These are phyloP conservation scores for Calliopsis andreniformis DNA, from an alignment of 1,140 invertebrate genomes.

Conservation along the genomic window DNA sequence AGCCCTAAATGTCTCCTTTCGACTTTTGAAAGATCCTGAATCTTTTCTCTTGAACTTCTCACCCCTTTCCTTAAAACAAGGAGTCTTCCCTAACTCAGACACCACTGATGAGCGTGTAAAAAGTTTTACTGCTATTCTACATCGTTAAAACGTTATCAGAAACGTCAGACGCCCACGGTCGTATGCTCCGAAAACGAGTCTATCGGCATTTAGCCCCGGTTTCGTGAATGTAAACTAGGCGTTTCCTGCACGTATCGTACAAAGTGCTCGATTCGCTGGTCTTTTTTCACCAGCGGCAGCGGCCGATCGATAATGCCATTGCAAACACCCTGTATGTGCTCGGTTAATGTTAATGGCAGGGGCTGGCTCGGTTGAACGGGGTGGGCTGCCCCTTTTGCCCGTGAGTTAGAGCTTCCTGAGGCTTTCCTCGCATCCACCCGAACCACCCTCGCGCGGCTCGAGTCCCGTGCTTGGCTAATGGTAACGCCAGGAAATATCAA, in stretches of 20 bases:
- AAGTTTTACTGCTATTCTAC: slow-evolving; percentile 44
- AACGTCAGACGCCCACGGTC: slow-evolving; percentile 10
- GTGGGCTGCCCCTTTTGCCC: slow-evolving; percentile 64
- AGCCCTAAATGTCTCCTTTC: too few relatives aligned
- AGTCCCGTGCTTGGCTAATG: slow-evolving; percentile 63
- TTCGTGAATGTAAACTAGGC: slow-evolving; percentile 69
- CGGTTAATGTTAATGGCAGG: slow-evolving; percentile 76
- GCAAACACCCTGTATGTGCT: slow-evolving; percentile 70
- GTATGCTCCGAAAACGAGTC: slow-evolving; percentile 60
- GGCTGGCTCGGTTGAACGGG: slow-evolving; percentile 59
- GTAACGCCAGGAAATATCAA: slow-evolving; percentile 72
- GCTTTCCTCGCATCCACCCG: slow-evolving; percentile 70
- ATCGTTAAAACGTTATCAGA: slow-evolving; percentile 38
- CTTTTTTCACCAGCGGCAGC: slow-evolving; percentile 57
- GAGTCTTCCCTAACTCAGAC: too few relatives aligned
- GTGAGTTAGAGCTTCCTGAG: slow-evolving; percentile 77
- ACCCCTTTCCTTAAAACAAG: too few relatives aligned
- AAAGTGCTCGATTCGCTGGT: slow-evolving; percentile 69
- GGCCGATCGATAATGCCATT: slow-evolving; percentile 70
- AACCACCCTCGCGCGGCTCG: slow-evolving; percentile 42
- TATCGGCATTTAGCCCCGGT: slow-evolving; percentile 66
- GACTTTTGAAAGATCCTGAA: too few relatives aligned
- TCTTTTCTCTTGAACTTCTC: too few relatives aligned
- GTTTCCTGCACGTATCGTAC: slow-evolving; percentile 66
- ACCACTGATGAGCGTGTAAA: too few relatives aligned